These are phyloP conservation scores for Oxycera nigricornis DNA, from an alignment of 2,888 invertebrate genomes.

Conservation along the genomic window DNA sequence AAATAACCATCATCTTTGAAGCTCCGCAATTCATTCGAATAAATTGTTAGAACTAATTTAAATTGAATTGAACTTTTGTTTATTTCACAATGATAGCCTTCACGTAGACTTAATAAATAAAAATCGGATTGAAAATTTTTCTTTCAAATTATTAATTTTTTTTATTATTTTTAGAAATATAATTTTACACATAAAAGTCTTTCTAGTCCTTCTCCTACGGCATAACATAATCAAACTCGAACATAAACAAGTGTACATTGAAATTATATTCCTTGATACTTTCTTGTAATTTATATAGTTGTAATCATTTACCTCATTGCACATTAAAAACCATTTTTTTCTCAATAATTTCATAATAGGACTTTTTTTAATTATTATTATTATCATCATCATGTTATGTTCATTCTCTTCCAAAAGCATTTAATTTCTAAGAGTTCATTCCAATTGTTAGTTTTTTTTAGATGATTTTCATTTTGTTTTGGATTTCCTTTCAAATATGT, in stretches of 20 bases:
- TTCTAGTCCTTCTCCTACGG: conserved; percentile 41
- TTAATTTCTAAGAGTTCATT: conserved; percentile 19
- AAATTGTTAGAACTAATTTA: too few species aligned
- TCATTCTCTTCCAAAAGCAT: conserved; percentile 21
- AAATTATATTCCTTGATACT: conserved; percentile 24
- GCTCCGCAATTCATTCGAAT: too few species aligned
- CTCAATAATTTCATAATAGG: conserved; percentile 5
- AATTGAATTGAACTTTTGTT: too few species aligned
- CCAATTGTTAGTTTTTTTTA: conserved; percentile 5
- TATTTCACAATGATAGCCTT: too few species aligned
- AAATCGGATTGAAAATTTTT: neutral
- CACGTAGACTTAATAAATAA: too few species aligned
- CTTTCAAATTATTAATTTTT: conserved; percentile 31
- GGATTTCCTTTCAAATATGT: neutral
- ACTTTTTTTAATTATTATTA: conserved; percentile 10
- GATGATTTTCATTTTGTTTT: neutral
- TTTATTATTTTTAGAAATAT: conserved; percentile 39
- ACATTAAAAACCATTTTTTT: conserved; percentile 35
- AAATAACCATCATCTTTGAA: too few species aligned
- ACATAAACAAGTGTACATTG: conserved; percentile 8
- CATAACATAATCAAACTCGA: conserved; percentile 24
- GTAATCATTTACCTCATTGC: conserved; percentile 25
- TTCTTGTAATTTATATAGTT: conserved; percentile 4
- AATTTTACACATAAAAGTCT: conserved; percentile 41
- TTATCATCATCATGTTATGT: neutral